These are phyloP conservation scores for Hippolais icterina DNA, from an alignment of 2,113 vertebrate genomes.

Conservation along the genomic window DNA sequence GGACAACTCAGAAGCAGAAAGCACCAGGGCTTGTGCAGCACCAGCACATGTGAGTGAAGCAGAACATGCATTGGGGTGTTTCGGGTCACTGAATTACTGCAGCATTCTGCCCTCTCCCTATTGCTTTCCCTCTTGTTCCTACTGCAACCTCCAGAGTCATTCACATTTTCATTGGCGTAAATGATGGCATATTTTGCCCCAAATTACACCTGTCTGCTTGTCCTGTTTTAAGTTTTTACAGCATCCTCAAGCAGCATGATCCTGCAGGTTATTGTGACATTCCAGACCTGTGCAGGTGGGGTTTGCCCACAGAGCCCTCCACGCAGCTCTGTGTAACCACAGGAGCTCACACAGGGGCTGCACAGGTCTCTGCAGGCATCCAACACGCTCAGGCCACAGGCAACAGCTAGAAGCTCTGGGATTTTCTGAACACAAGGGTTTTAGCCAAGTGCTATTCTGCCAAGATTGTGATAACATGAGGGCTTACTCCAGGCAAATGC, in stretches of 20 bases:
- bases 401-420: not conserved
- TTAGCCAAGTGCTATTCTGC: not conserved
- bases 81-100: not conserved
- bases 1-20: not conserved
- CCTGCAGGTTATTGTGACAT: accelerated
- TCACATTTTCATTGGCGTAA: not conserved
- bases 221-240: not conserved
- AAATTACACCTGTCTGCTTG: not conserved
- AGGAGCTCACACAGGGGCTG: not conserved
- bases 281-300: accelerated
- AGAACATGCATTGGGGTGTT: accelerated
- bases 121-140: not conserved
- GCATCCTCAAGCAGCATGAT: not conserved
- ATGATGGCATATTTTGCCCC: not conserved
- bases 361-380: not conserved
- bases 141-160: not conserved
- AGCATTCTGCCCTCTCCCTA: not conserved
- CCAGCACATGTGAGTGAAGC: not conserved
- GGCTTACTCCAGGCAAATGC: not conserved
- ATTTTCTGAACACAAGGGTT: not conserved
- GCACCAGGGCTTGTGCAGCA: not conserved
- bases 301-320: not conserved
- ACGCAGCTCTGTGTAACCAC: accelerated
- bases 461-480: not conserved
- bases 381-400: not conserved